phyloP scores from a whole-genome alignment of 2,797 vertebrate species.

The Tokudaia tokunoshimensis region DNA sequence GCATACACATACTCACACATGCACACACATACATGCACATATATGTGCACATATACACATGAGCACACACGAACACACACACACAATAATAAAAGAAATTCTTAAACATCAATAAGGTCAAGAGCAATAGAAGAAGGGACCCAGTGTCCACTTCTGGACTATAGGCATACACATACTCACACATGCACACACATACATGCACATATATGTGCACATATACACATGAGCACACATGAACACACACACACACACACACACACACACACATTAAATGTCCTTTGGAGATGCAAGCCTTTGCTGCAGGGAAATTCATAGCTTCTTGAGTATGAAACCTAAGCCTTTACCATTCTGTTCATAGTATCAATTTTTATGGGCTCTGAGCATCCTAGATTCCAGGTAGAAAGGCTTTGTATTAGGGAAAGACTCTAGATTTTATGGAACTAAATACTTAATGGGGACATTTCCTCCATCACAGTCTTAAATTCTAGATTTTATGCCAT shows the following conservation, averaged over 20 bases:
- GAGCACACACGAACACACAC: neutral
- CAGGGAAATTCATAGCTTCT: neutral
- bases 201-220: neutral
- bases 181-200: neutral
- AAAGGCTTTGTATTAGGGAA: neutral
- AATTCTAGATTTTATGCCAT: neutral
- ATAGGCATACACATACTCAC: neutral
- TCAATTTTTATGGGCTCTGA: neutral
- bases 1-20: neutral
- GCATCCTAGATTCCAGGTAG: neutral
- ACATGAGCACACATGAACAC: neutral
- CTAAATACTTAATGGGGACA: neutral
- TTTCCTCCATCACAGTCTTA: neutral
- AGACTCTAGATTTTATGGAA: constrained; percentile 22
- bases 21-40: neutral
- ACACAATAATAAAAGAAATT: neutral
- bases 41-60: neutral
- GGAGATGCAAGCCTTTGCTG: neutral
- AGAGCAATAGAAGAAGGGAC: neutral
- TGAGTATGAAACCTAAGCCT: neutral
- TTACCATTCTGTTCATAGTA: neutral
- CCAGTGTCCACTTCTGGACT: neutral
- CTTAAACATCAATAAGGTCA: neutral
- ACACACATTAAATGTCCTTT: neutral
- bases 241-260: too few relatives aligned